Conservation (phyloP, 2,888 invertebrate species). For the Drymonia ruficornis region DNA sequence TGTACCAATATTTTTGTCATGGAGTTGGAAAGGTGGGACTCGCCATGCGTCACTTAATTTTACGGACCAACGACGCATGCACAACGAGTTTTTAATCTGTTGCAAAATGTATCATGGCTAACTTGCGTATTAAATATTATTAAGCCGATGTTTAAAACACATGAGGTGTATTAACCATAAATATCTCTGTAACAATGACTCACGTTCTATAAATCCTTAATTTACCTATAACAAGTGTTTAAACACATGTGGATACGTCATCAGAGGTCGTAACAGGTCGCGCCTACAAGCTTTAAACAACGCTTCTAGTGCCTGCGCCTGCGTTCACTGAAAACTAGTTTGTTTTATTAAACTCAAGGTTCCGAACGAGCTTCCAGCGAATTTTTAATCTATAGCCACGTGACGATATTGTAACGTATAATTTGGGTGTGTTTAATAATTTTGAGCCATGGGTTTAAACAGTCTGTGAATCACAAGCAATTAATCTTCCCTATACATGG, state of each 20-base stretch:
- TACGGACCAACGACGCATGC: neutral
- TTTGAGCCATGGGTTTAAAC: neutral
- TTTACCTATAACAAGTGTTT: constrained; percentile 4
- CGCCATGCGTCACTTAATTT: neutral
- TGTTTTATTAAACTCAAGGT: constrained; percentile 52
- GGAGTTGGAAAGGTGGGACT: too few species aligned
- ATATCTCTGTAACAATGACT: neutral
- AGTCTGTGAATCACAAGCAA: neutral
- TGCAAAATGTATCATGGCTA: neutral
- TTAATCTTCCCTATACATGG: neutral
- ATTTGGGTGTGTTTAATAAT: neutral
- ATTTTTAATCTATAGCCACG: constrained; percentile 24
- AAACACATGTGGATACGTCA: constrained; percentile 10
- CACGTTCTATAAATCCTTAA: neutral
- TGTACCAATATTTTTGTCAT: too few species aligned
- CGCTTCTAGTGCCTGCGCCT: constrained; percentile 32
- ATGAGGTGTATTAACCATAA: too few species aligned
- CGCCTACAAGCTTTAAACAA: constrained; percentile 22
- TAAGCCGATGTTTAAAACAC: too few species aligned
- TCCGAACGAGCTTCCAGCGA: constrained; percentile 25
- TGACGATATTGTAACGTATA: constrained; percentile 6
- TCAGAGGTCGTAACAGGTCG: constrained; percentile 17
- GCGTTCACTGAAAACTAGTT: constrained; percentile 52
- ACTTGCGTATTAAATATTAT: neutral
- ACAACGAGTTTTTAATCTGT: neutral